Evolutionary conservation across 2,888 invertebrate species (phyloP).

Genomic region (Cantharis nigra): DNA sequence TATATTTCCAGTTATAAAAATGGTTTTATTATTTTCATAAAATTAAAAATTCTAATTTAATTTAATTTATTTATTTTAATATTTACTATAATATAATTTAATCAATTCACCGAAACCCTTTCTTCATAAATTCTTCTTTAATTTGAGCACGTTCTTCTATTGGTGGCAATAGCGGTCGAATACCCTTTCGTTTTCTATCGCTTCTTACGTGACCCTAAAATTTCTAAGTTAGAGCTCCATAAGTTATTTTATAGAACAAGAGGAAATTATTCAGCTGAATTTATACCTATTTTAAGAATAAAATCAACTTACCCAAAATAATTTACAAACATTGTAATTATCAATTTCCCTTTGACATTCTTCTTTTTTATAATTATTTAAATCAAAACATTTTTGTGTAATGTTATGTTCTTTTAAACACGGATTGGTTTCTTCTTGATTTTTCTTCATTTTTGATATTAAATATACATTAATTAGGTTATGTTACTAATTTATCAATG

Average conservation of each 20-base stretch:
- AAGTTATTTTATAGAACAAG: neutral
- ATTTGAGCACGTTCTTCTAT: slow-evolving; percentile 70
- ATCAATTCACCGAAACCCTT: neutral
- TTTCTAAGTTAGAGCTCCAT: neutral
- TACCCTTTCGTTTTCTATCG: slow-evolving; percentile 66
- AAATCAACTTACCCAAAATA: slow-evolving; percentile 75
- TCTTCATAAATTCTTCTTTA: slow-evolving; percentile 61
- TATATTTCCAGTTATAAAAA: slow-evolving; percentile 47
- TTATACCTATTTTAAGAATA: neutral
- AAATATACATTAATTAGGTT: neutral
- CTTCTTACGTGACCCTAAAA: slow-evolving; percentile 63
- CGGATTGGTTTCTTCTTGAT: slow-evolving; percentile 53
- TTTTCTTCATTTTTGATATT: slow-evolving; percentile 23
- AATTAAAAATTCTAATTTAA: neutral
- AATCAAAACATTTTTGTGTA: slow-evolving; percentile 72
- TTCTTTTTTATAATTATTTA: slow-evolving; percentile 67
- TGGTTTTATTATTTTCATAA: slow-evolving; percentile 13
- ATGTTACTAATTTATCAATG: neutral
- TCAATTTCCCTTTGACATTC: slow-evolving; percentile 71
- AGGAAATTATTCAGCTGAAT: neutral
- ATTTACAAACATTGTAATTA: slow-evolving; percentile 79
- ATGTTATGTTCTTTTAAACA: slow-evolving; percentile 72
- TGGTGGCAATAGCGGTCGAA: slow-evolving; percentile 70
- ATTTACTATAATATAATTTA: neutral
- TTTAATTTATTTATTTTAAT: neutral